phyloP scores from a whole-genome alignment of 1,140 invertebrate genomes.

The Agrilus planipennis region DNA sequence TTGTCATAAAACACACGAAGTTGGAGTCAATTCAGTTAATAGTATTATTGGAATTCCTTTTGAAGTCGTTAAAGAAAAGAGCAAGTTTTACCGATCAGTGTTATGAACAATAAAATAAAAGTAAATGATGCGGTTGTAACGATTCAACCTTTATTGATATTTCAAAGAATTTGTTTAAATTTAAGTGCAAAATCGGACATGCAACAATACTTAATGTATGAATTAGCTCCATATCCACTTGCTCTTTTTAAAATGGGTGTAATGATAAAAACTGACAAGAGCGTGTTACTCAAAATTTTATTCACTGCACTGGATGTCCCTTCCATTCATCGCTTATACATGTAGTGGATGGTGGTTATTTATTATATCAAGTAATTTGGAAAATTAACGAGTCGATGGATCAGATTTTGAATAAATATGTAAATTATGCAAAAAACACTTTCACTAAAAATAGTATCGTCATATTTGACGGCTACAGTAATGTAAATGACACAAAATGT shows the following conservation, averaged over 20 bases:
- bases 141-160: not conserved
- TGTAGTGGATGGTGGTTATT: slow-evolving; percentile 1
- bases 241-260: not conserved
- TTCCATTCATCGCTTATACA: not conserved
- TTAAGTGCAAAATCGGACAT: not conserved
- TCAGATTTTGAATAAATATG: not conserved
- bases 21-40: not conserved
- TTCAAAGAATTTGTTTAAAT: not conserved
- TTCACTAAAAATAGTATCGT: not conserved
- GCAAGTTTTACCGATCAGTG: not conserved
- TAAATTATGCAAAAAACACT: not conserved
- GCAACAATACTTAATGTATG: not conserved
- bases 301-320: no score
- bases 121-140: not conserved
- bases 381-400: not conserved
- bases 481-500: not conserved
- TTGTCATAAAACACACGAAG: not conserved
- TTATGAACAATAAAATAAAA: slow-evolving; percentile 2
- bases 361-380: not conserved
- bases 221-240: not conserved
- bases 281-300: no score
- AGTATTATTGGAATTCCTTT: not conserved
- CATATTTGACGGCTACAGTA: not conserved
- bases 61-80: not conserved
- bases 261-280: not conserved